Conservation (phyloP, 1,140 invertebrate genomes). For the Saccostrea glomerata region DNA sequence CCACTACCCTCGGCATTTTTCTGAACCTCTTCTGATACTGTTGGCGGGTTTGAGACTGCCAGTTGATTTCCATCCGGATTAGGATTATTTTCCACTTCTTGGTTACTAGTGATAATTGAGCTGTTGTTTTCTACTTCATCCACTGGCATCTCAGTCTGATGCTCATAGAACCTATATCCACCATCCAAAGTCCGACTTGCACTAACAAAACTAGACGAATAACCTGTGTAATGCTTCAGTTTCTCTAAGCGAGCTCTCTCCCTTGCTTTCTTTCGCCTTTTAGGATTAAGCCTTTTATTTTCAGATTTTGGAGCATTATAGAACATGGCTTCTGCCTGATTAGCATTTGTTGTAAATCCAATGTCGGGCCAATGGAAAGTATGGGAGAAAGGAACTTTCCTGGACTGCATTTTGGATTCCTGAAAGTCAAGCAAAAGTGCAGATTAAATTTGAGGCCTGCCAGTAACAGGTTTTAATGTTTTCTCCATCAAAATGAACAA, state of each 20-base stretch:
- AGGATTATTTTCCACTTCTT: background rate
- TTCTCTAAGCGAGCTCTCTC: background rate
- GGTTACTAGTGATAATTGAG: background rate
- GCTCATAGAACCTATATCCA: background rate
- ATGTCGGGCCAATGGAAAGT: background rate
- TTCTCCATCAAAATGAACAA: no score
- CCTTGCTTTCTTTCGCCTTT: slow-evolving; percentile 5
- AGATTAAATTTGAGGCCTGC: no score
- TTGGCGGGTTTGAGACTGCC: background rate
- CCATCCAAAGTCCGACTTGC: background rate
- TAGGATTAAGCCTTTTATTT: background rate
- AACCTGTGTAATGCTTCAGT: background rate
- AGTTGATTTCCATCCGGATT: background rate
- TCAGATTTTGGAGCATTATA: background rate
- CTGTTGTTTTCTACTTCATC: background rate
- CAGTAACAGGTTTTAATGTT: no score
- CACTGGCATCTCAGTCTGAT: background rate
- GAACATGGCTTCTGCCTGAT: background rate
- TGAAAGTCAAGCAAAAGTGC: no score
- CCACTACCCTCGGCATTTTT: background rate
- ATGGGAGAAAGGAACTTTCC: no score
- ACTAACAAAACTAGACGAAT: background rate
- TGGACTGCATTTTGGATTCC: no score
- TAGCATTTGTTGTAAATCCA: background rate
- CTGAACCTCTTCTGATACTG: background rate